Evolutionary conservation across 2,888 invertebrate species (phyloP).

Genomic region (Branchipolynoe longqiensis): DNA sequence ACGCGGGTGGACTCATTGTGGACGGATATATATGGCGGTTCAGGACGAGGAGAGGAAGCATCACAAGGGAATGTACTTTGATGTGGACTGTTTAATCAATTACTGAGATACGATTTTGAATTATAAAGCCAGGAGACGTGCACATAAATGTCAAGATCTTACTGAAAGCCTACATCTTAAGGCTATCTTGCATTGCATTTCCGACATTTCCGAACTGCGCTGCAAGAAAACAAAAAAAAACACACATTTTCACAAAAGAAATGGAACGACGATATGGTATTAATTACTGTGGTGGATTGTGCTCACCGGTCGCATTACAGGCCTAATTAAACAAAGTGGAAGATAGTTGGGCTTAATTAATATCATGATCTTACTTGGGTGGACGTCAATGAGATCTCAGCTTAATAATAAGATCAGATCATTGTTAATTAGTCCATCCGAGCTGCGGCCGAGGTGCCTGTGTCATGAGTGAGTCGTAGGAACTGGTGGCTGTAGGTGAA

Average conservation of each 20-base stretch:
- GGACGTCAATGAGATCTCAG: constrained; percentile 46
- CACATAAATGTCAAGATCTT: not conserved
- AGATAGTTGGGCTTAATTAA: constrained; percentile 44
- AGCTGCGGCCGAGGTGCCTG: no score
- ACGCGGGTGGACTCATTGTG: not conserved
- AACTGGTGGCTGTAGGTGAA: no score
- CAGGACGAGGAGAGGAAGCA: not conserved
- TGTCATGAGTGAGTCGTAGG: no score
- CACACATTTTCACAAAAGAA: no score
- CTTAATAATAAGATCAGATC: constrained; percentile 48
- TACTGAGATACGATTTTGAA: constrained; percentile 31
- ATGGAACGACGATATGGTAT: constrained; percentile 26
- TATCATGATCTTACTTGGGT: constrained; percentile 37
- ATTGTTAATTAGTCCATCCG: constrained; percentile 22
- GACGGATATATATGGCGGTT: not conserved
- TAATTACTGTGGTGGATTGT: constrained; percentile 35
- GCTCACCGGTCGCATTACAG: constrained; percentile 25
- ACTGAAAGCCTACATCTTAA: not conserved
- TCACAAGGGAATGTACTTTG: not conserved
- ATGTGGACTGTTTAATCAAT: constrained; percentile 4
- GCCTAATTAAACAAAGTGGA: constrained; percentile 51
- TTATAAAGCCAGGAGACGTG: constrained; percentile 8
- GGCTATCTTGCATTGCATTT: not conserved
- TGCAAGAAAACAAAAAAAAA: no score
- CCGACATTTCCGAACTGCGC: not conserved